Evolutionary conservation across 2,797 vertebrate species (phyloP).

Genomic region (Eospalax fontanierii): DNA sequence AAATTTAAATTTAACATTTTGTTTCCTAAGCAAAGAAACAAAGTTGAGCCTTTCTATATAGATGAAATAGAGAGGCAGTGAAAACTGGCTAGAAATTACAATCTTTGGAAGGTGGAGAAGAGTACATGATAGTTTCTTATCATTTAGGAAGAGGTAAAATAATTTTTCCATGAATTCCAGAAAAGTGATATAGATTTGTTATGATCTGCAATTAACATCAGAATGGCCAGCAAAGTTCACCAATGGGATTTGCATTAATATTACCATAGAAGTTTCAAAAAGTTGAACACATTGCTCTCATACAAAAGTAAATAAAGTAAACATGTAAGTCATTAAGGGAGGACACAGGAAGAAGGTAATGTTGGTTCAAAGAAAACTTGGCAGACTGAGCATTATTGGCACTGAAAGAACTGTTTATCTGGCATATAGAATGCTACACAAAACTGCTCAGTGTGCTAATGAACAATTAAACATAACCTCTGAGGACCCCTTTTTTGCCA

Average conservation of each 20-base stretch:
- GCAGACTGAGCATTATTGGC: neutral
- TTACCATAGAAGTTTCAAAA: slow-evolving; percentile 52
- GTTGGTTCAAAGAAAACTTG: neutral
- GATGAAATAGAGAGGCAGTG: neutral
- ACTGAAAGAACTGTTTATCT: neutral
- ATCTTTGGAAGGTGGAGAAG: neutral
- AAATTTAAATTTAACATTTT: slow-evolving; percentile 20
- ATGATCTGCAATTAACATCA: slow-evolving; percentile 15
- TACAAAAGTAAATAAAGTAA: too few relatives aligned
- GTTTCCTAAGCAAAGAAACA: slow-evolving; percentile 23
- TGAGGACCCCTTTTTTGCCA: neutral
- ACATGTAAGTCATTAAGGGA: slow-evolving; percentile 29
- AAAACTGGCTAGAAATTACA: neutral
- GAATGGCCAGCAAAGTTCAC: neutral
- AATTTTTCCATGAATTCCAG: neutral
- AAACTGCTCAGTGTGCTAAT: neutral
- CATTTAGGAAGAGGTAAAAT: neutral
- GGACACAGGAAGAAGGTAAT: neutral
- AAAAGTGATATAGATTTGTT: neutral
- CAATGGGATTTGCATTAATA: neutral
- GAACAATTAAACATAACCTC: neutral
- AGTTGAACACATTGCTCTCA: neutral
- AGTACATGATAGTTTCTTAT: neutral
- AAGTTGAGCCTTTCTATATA: neutral
- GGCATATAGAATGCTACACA: neutral